Evolutionary conservation across 2,888 invertebrate genomes (phyloP), one percentile per base, ranked within the genome.

Genomic region (Coelopa pilipes): DNA sequence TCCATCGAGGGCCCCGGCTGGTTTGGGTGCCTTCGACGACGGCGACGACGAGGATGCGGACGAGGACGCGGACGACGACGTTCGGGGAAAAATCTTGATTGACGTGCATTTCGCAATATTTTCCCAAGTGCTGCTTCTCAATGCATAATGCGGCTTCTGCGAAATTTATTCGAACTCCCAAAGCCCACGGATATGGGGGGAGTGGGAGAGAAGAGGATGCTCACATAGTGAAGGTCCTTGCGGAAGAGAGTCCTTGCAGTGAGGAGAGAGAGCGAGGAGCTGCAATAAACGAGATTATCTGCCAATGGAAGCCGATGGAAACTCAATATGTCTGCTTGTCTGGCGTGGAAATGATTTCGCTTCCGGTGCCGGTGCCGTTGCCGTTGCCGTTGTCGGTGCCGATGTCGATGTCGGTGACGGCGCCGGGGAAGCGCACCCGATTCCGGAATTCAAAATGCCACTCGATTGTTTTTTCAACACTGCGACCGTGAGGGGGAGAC

Each of bases 291-390:
- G 21, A 17, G 55, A 71, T 71, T 46, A 71, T 65, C 53, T 19
- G 15, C 15, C 55, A 17, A 63, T 71, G 53, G 50, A 24, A 59
- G 15, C 15, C 55, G n/a, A 63, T 71, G 53, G 50, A 24, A 59
- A 60, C 47, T 69, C 70, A 74, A 70, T 69, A 70, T 73, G 70
- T 46, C 70, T 45, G 74, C 49, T 65, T 63, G 74, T 70, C 70
- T 69, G 49, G 17, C 19, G 74, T 57, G 24, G 53, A 57, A 74
- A 65, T 74, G 69, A 69, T 74, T 74, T 70, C 47, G 55, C 50
- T 70, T 74, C 74, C 74, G 70, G 46, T 72, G 1, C 4, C 7
- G 34, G 34, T 34, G 4, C 34, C 34, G 34, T 4, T 34, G 34
- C 7, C n/a, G n/a, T n/a, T n/a, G n/a, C 7, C 34, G 34, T 34